Evolutionary conservation across 2,113 vertebrate species (phyloP).

Genomic region (Galeopterus variegatus): DNA sequence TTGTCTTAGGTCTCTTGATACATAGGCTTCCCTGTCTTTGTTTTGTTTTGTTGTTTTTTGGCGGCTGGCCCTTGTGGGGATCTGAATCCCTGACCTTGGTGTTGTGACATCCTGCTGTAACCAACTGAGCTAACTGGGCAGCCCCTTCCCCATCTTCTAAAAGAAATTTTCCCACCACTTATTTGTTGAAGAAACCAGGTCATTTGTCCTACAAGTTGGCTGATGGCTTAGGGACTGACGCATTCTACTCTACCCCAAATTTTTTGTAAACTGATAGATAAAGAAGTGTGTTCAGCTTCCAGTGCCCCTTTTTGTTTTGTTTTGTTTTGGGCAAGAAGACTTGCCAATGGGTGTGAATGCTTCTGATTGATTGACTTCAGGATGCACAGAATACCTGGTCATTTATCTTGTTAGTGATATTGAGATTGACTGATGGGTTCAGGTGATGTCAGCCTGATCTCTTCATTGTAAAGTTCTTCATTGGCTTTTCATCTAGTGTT

Average conservation of each 20-base stretch:
- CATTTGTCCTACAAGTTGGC: background rate
- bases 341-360: background rate
- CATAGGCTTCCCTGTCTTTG: background rate
- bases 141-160: background rate
- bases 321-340: background rate
- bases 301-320: too few species aligned
- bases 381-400: background rate
- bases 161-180: background rate
- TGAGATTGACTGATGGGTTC: background rate
- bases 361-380: background rate
- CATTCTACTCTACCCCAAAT: fast-evolving
- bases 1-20: background rate
- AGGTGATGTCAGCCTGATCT: background rate
- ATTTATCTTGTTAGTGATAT: background rate
- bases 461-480: background rate
- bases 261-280: background rate
- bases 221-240: background rate
- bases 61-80: too few species aligned
- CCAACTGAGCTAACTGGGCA: too few species aligned
- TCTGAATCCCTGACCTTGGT: too few species aligned
- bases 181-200: background rate
- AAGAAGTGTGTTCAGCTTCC: background rate
- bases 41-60: too few species aligned
- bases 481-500: background rate
- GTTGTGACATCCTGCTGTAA: too few species aligned